Evolutionary conservation across 2,888 invertebrate genomes (phyloP).

Genomic region (Phoronis australis): DNA sequence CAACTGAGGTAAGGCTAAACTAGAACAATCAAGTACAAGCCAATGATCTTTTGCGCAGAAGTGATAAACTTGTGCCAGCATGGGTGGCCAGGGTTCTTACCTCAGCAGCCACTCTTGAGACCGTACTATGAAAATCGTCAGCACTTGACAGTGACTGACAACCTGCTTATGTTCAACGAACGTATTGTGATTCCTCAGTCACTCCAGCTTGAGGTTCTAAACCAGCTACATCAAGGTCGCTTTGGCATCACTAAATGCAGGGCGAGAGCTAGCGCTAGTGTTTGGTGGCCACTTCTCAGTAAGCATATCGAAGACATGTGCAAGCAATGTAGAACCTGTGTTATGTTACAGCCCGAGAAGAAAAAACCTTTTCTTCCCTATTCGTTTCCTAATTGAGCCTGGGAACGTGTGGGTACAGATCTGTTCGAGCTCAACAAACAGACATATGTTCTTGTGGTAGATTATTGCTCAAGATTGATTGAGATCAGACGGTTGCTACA

Average conservation of each 20-base stretch:
- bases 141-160: neutral
- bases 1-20: neutral
- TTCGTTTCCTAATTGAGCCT: neutral
- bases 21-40: neutral
- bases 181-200: neutral
- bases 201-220: neutral
- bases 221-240: slow-evolving; percentile 1
- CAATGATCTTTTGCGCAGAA: neutral
- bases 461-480: too few relatives aligned
- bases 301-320: neutral
- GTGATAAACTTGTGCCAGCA: too few relatives aligned
- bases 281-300: slow-evolving; percentile 2
- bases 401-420: neutral
- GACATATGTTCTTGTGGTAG: too few relatives aligned
- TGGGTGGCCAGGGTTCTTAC: too few relatives aligned
- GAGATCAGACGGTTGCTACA: neutral
- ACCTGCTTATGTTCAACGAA: neutral
- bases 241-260: slow-evolving; percentile 1
- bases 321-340: neutral
- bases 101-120: neutral
- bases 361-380: neutral
- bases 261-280: neutral
- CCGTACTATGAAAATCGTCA: neutral
- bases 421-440: too few relatives aligned
- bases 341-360: neutral